Base-by-base conservation (phyloP, 2,113 vertebrate species). In the Dipodomys merriami region DNA sequence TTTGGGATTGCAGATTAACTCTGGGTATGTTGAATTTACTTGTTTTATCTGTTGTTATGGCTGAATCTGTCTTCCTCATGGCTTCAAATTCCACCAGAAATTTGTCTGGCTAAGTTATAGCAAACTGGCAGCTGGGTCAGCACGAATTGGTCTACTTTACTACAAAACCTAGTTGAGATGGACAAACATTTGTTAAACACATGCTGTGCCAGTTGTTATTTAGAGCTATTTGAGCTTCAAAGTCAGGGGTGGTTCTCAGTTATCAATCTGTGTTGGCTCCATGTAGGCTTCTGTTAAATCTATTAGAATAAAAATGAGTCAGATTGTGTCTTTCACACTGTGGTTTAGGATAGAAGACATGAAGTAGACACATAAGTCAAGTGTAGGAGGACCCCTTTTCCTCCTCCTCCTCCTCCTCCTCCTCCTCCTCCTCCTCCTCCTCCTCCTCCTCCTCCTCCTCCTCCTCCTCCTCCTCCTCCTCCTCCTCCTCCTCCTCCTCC, bases 221-320 rank as follows among this genome's bases (percentile, higher is more conserved):
- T 60, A 90, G 68, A 86, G 44, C 10, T 84, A 20, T 83, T 64
- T 69, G 49, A 30, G 46, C n/a, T 94, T 89, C 44, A 84, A 95
- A 87, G 29, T 84, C 46, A 92, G 46, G 62, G 18, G 19, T n/a
- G 12, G 4, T 6, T 84, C 71, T 97, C 69, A 77, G 65, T 57
- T 53, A 49, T 27, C 25, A 57, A 78, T 92, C 2, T 29, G 79
- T 77, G 74, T n/a, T 71, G 62, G 62, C 30, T 85, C 23, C 15
- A 1, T 18, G 20, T 65, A 83, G 65, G 27, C 27, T 67, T 78
- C 19, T 65, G 76, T 6, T 12, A 25, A 73, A 10, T 72, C 33
- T 39, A 6, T 7, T 46, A 18, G n/a, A 60, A 92, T 78, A 78
- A 74, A 83, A 87, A 87, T 64, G 29, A 85, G 46, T 78, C n/a